Percentiles rank a stretch among this genome's conserved stretches.
phyloP scores from a whole-genome alignment of 2,113 vertebrate genomes.

The Brienomyrus longianalis region DNA sequence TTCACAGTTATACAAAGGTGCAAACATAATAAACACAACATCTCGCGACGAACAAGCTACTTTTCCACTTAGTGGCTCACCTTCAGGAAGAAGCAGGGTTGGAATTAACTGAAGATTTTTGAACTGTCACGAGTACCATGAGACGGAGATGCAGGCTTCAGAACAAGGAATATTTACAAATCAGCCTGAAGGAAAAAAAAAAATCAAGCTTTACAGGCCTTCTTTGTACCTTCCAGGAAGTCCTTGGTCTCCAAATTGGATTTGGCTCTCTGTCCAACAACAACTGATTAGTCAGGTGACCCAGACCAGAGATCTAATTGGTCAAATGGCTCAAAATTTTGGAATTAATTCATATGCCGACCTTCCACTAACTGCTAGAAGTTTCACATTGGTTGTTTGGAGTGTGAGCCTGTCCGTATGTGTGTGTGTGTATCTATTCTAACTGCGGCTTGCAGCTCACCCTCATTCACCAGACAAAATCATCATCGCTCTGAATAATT shows the following conservation, averaged over 20 bases:
- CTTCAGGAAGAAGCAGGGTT: neutral
- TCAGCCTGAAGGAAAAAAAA: neutral
- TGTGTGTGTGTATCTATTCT: neutral
- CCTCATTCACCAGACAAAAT: neutral
- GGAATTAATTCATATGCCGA: neutral
- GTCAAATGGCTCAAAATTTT: neutral
- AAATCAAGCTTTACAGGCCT: neutral
- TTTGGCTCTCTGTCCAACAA: neutral
- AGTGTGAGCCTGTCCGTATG: neutral
- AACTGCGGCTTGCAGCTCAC: neutral
- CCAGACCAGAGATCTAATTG: neutral
- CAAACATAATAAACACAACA: neutral
- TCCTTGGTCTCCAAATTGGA: neutral
- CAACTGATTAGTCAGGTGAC: neutral
- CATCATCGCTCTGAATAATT: neutral
- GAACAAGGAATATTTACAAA: neutral
- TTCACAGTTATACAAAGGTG: neutral
- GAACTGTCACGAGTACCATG: neutral
- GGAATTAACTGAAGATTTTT: neutral
- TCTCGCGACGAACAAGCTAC: neutral
- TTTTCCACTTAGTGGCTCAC: neutral
- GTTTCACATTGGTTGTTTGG: neutral
- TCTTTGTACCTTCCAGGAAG: neutral
- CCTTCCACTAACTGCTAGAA: neutral
- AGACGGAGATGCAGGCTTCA: neutral